Percentiles rank a stretch among this genome's conserved stretches.
These are phyloP conservation scores for Ectropis grisescens DNA, from an alignment of 1,140 invertebrate genomes.

Conservation along the genomic window DNA sequence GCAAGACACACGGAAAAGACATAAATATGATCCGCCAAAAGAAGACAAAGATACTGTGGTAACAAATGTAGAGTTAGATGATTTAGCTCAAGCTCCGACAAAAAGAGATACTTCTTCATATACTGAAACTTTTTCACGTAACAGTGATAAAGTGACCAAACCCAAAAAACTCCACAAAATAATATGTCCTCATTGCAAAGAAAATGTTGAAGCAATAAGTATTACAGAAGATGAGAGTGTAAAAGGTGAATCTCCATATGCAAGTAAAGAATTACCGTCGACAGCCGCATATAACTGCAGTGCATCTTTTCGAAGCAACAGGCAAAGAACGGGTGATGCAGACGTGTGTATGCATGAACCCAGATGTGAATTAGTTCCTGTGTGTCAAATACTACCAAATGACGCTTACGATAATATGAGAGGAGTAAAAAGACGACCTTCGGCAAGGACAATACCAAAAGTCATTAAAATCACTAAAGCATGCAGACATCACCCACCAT, in stretches of 20 bases:
- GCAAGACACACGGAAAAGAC: slow-evolving; percentile 15
- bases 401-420: too few species aligned
- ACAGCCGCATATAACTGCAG: slow-evolving; percentile 8
- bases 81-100: too few species aligned
- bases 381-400: slow-evolving; percentile 40
- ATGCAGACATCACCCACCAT: slow-evolving; percentile 52
- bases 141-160: slow-evolving; percentile 3
- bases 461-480: slow-evolving; percentile 50
- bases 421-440: too few species aligned
- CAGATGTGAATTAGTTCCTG: slow-evolving; percentile 37
- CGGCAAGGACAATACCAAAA: too few species aligned
- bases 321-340: slow-evolving; percentile 14
- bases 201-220: slow-evolving; percentile 31
- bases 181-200: slow-evolving; percentile 45
- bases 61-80: too few species aligned
- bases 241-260: slow-evolving; percentile 14
- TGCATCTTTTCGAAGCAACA: slow-evolving; percentile 7
- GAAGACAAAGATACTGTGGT: too few species aligned
- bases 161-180: slow-evolving; percentile 26
- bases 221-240: slow-evolving; percentile 30
- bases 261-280: slow-evolving; percentile 14
- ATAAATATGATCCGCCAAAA: slow-evolving; percentile 6
- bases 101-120: too few species aligned
- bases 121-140: too few species aligned
- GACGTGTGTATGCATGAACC: slow-evolving; percentile 38